Evolutionary conservation across 2,113 vertebrate species (phyloP), one percentile per base, ranked within the genome.

Genomic region (Manacus vitellinus): DNA sequence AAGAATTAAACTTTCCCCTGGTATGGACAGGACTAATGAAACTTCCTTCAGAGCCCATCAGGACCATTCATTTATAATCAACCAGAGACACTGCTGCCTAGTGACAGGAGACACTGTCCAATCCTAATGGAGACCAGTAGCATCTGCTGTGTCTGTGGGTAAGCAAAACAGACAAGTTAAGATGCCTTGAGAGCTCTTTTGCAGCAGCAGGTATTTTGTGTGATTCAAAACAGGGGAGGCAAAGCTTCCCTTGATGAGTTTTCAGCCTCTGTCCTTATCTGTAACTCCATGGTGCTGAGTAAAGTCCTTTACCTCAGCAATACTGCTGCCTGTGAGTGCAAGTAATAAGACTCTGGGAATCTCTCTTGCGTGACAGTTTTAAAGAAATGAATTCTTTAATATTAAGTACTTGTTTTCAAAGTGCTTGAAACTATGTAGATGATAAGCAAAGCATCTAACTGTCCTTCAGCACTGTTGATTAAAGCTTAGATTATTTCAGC

Each of bases 21-120:
- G 14, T 89, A 17, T n/a, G 73, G 73, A 92, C 76, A 96, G 61
- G 56, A 52, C 78, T 96, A 95, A 95, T 94, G 85, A 84, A 91
- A 85, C 61, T 92, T 86, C 61, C 52, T 81, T 96, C 88, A 68
- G 88, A 89, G 58, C 76, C 44, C 73, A 89, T 93, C 79, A 96
- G 90, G 65, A 89, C 83, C 56, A 31, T 37, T 96, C 37, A 0
- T 84, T 81, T 94, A 28, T 58, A 94, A 95, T 84, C 85, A 83
- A 8, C 28, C 47, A 54, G 80, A 92, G 62, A 49, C 37, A 66
- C 87, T 81, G 54, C 66, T 93, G 39, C 20, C 71, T 58, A 14
- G 88, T 75, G 79, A 62, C 73, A 91, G 73, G 24, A 89, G 62
- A 41, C 73, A 25, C 70, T 14, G 49, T 27, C 91, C 86, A 21